Base-by-base conservation (phyloP, 2,888 invertebrate genomes). In the Hydrotaea diabolus region DNA sequence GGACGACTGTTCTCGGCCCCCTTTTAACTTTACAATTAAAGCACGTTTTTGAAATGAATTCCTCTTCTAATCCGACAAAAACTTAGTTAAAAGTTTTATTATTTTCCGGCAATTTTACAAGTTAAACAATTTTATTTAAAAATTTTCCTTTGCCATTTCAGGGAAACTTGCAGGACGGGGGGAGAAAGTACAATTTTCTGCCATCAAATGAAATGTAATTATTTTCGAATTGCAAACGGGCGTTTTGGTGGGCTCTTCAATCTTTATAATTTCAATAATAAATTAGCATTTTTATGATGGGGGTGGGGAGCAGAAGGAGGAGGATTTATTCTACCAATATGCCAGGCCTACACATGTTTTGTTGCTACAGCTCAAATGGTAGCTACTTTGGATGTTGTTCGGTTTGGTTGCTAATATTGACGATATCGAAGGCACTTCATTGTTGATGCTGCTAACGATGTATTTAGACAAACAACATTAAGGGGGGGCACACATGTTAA, bases 261-360 rank as follows among this genome's bases (percentile, higher is more conserved):
- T 69, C 69, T 69, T 46, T 43, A 46, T 43, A 43, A 69, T 46
- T 69, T 46, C 69, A 69, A 43, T 64, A 43, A 11, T 57, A 82
- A 79, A 79, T 75, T 79, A 79, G 36, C 59, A 43, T 62, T 79
- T 79, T 82, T 76, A 79, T 82, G n/a, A n/a, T 72, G 62, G 71
- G 31, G 49, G n/a, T n/a, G n/a, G n/a, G n/a, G n/a, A n/a, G n/a
- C n/a, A n/a, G n/a, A n/a, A n/a, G n/a, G n/a, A n/a, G n/a, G n/a
- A n/a, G n/a, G n/a, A n/a, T 79, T 74, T 82, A 36, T 36, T 59
- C 19, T 39, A 5, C 66, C n/a, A 19, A 17, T n/a, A 9, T 36
- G 64, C 64, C 23, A 15, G 64, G 36, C 17, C 36, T 17, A 31
- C n/a, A n/a, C 57, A 23, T 19, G 23, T n/a, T n/a, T n/a, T n/a